A percentile compares a stretch with the other conserved stretches of the same genome.
phyloP scores from a whole-genome alignment of 2,888 invertebrate genomes.

The Galerucella nymphaeae region DNA sequence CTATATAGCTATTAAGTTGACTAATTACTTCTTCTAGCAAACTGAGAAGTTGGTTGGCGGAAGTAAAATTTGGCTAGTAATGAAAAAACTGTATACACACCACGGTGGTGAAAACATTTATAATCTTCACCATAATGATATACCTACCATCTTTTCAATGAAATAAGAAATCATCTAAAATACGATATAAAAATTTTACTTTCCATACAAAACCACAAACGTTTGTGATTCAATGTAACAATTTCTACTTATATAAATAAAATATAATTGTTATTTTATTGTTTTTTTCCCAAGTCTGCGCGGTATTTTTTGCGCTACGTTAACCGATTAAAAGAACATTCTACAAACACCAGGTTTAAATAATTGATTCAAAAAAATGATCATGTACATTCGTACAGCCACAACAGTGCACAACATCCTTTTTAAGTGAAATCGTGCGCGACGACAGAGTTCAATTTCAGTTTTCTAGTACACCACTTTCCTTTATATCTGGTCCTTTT shows the following conservation, averaged over 20 bases:
- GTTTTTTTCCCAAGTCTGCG: not conserved
- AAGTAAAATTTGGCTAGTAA: too few relatives aligned
- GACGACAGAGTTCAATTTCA: slow-evolving; percentile 32
- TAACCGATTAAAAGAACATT: not conserved
- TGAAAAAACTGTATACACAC: too few relatives aligned
- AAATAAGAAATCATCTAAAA: too few relatives aligned
- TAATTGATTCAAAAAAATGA: not conserved
- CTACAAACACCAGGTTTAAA: slow-evolving; percentile 1
- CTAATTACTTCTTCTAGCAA: too few relatives aligned
- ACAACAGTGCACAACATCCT: not conserved
- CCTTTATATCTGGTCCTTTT: slow-evolving; percentile 15
- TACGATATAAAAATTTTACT: too few relatives aligned
- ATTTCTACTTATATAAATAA: not conserved
- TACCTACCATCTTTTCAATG: too few relatives aligned
- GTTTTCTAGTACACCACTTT: slow-evolving; percentile 31
- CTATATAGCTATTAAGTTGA: too few relatives aligned
- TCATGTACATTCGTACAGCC: not conserved
- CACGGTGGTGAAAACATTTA: too few relatives aligned
- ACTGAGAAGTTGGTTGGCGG: too few relatives aligned
- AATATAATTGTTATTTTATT: not conserved
- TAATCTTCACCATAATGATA: too few relatives aligned
- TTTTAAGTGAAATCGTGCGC: slow-evolving; percentile 34
- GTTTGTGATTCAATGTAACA: too few relatives aligned
- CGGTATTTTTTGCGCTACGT: not conserved
- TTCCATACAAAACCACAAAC: too few relatives aligned